Base-by-base conservation (phyloP, 92 coral and sea anemone species). In the Meandrina meandrites region DNA sequence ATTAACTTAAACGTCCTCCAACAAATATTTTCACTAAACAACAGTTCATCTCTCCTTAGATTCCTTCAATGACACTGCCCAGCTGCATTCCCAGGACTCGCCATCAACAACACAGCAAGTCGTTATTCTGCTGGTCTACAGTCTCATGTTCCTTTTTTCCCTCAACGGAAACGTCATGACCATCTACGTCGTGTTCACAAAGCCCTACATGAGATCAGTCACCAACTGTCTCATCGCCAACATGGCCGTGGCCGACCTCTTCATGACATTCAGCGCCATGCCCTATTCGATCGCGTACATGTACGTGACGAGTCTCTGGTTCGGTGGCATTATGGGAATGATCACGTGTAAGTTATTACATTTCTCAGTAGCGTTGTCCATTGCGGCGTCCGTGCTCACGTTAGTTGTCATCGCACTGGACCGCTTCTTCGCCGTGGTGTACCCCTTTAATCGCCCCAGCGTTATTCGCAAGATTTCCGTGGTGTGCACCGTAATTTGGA, bases 211-310 rank as follows among this genome's bases (percentile, higher is more conserved):
- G 94, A 80, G 87, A 73, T 89, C 94, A 5, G 90, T 93, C 11
- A 94, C 94, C 16, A 94, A 94, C 72, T 90, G 90, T 37, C 89
- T 94, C 31, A 94, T 94, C 40, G 94, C 94, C 64, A 94, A 94
- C 90, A 94, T 94, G 96, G 90, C 94, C 67, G 83, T 85, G 10
- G 96, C 96, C 16, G 96, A 94, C 71, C 86, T 94, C 48, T 10
- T 94, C 69, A 94, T 89, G 93, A 92, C 96, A 4, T 81, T 90
- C 24, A 92, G 91, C 74, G 90, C 90, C 60, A 94, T 94, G 94
- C 96, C 96, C 16, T 94, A 94, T 75, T 87, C 94, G 5, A 83
- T 87, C 56, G 82, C 71, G 34, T 90, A 75, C 70, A 31, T 85
- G 50, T 91, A 83, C 69, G 80, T 86, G 57, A 37, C 58, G 3